Evolutionary conservation across 2,113 vertebrate genomes (phyloP).

Genomic region (Stegostoma tigrinum): DNA sequence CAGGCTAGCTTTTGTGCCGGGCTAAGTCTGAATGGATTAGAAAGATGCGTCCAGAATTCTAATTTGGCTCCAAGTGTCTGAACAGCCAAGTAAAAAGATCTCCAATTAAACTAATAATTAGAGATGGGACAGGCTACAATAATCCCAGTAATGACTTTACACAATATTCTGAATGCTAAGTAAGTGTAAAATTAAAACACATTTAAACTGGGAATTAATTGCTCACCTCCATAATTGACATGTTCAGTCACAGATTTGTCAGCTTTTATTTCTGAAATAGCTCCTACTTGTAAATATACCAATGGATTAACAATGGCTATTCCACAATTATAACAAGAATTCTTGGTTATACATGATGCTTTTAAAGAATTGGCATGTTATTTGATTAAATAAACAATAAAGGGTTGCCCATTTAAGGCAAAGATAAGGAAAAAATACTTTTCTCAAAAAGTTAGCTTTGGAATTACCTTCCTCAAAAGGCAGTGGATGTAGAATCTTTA

Average conservation of each 20-base stretch:
- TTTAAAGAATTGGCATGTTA: neutral
- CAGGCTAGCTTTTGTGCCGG: neutral
- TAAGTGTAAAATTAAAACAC: neutral
- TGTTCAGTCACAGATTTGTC: neutral
- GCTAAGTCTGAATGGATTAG: neutral
- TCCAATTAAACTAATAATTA: slow-evolving; percentile 15
- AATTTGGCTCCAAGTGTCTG: neutral
- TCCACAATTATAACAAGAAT: neutral
- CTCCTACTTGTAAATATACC: neutral
- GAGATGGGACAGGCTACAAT: neutral
- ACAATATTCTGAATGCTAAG: slow-evolving; percentile 20
- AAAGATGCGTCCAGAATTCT: neutral
- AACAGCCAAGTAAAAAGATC: neutral
- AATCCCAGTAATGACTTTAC: neutral
- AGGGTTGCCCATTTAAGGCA: too few relatives aligned
- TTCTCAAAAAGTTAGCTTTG: too few relatives aligned
- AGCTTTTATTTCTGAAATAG: neutral
- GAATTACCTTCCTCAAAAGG: too few relatives aligned
- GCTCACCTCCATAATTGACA: neutral
- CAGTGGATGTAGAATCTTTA: too few relatives aligned
- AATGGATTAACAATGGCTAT: neutral
- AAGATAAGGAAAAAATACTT: too few relatives aligned
- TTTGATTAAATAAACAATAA: neutral
- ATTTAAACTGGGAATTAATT: neutral
- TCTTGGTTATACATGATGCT: neutral